Evolutionary conservation across 2,888 invertebrate genomes (phyloP), one percentile per base, ranked within the genome.

Genomic region (Drosophila anomalata): DNA sequence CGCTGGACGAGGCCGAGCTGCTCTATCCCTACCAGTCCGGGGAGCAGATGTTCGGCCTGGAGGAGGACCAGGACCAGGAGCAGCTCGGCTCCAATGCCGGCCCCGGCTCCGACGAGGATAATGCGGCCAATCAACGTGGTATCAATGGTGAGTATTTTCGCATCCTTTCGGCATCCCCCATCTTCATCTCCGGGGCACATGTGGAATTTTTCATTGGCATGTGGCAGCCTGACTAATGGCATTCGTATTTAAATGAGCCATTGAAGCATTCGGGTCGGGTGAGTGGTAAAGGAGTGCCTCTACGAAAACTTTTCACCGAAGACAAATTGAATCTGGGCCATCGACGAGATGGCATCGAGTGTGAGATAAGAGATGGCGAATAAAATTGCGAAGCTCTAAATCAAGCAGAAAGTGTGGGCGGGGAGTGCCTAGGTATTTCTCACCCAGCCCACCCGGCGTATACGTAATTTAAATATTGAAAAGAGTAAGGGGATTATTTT

Each of bases 11-110:
- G 67, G 77, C 88, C 58, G 91, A 91, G 73, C 83, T 90, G 62
- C 76, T 90, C 68, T 90, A 87, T 77, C 83, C 87, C 62, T 87
- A 88, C 62, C 88, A 88, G 70, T 91, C 90, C 59, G 90, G 89
- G 44, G 91, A 90, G 72, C 87, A 78, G 75, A 86, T 89, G 76
- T 90, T 90, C 58, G 90, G 90, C 76, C 85, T 89, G 61, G 89
- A 89, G 61, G 87, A 88, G 53, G 78, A 83, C 57, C 79, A 78
- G 41, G 84, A 88, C 59, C 84, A 85, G 54, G 84, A 87, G 56
- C 47, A 70, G 70, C 72, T 81, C 75, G 77, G 73, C 66, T 76
- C 51, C 73, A 89, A 90, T 78, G 76, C 87, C 76, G 75, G 85
- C 75, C 82, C 79, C 44, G 76, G 70, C 50, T 68, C 65, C 54